phyloP scores from a whole-genome alignment of 2,113 vertebrate species.

The Hassar affinis region DNA sequence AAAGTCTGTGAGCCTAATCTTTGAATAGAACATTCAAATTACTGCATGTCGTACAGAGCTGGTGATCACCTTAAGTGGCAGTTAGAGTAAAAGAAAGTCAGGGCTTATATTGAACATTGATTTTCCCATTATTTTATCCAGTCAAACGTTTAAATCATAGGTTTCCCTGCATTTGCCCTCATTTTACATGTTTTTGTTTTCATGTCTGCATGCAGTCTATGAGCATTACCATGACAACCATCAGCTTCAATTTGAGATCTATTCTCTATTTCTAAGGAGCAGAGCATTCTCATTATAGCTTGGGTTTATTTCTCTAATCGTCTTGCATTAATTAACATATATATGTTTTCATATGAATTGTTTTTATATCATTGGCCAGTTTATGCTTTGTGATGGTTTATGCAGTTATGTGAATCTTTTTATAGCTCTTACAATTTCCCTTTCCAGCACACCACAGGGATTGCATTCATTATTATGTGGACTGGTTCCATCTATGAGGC shows the following conservation, averaged over 20 bases:
- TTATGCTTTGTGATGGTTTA: neutral
- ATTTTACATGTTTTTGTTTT: constrained; percentile 35
- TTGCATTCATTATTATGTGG: constrained; percentile 33
- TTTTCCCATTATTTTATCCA: neutral
- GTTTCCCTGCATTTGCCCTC: neutral
- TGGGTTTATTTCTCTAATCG: neutral
- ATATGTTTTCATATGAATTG: constrained; percentile 6
- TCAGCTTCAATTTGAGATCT: constrained; percentile 15
- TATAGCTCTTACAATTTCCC: constrained; percentile 3
- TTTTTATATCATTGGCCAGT: constrained; percentile 7
- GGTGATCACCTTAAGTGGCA: neutral
- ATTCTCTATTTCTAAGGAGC: constrained; percentile 28
- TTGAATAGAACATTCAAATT: neutral
- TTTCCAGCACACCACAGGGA: constrained; percentile 18
- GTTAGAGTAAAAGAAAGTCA: neutral
- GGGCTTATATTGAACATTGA: neutral
- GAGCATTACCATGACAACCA: constrained; percentile 33
- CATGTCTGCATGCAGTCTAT: constrained; percentile 7
- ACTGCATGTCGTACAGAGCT: neutral
- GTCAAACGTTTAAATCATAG: neutral
- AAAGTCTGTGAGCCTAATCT: neutral
- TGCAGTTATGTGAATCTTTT: neutral
- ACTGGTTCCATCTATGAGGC: constrained; percentile 3
- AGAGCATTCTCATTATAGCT: neutral
- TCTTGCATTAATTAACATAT: constrained; percentile 16